These are phyloP conservation scores for Tragelaphus eurycerus DNA, from an alignment of 2,797 vertebrate species.

Conservation along the genomic window DNA sequence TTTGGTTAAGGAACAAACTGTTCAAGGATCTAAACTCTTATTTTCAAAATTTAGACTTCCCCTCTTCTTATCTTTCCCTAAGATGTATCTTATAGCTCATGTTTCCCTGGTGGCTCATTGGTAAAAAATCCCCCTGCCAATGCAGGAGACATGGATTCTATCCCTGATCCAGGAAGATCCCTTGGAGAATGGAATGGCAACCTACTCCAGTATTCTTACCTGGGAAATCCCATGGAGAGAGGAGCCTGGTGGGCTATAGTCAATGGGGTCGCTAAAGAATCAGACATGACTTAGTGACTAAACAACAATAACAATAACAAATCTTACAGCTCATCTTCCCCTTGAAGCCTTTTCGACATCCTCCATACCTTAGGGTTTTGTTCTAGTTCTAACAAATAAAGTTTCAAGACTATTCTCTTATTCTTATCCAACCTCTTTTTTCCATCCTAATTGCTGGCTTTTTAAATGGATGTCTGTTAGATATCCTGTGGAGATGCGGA, in stretches of 20 bases:
- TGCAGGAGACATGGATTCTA: background rate
- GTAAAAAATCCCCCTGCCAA: background rate
- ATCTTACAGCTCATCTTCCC: background rate
- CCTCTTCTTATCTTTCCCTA: background rate
- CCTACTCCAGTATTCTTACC: background rate
- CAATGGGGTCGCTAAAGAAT: background rate
- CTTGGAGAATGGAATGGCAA: background rate
- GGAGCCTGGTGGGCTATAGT: background rate
- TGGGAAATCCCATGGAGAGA: background rate
- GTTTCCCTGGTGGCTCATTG: background rate
- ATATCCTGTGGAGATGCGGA: background rate
- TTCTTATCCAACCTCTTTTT: background rate
- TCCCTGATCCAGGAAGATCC: background rate
- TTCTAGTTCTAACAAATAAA: background rate
- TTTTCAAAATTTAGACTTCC: background rate
- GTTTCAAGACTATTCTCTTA: background rate
- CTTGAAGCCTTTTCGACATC: background rate
- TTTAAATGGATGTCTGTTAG: background rate
- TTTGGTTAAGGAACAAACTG: background rate
- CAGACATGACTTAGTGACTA: background rate
- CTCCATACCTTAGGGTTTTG: background rate
- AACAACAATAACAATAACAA: background rate
- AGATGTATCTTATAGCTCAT: background rate
- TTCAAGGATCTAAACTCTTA: background rate
- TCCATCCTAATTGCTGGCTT: background rate